Base-by-base conservation (phyloP, 1,140 invertebrate species). In the Leucophenga varia region DNA sequence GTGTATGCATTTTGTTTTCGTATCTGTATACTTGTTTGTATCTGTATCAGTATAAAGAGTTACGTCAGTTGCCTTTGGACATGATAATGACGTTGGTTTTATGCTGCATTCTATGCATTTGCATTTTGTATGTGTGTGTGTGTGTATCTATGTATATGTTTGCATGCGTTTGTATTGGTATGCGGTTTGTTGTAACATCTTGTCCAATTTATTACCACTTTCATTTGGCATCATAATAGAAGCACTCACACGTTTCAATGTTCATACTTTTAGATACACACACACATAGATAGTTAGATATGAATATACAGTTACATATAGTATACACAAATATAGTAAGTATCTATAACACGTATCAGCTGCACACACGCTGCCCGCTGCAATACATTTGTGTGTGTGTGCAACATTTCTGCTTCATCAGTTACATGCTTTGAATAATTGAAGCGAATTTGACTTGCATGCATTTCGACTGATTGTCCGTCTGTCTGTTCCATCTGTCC, bases 141-240 rank as follows among this genome's bases (percentile, higher is more conserved):
- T 25, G 22, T 25, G 22, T 6, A 10, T 25, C 10, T 25, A 25
- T 36, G 47, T 32, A 28, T 38, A 50, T 50, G 47, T 38, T 49
- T 56, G 63, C 55, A 48, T 57, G 51, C 59, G 35, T 37, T 3
- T 7, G 32, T 34, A n/a, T 53, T 67, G 53, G 64, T 68, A 59
- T 68, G 45, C 16, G 68, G 68, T 64, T 71, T 68, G 57, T 59
- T 52, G 68, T 57, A 71, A 64, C 67, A 71, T 71, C 68, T 71
- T 71, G 68, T 72, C 59, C 63, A 71, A 71, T 71, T 71, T 71
- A 71, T 71, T 71, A 71, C 69, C 68, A 71, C 63, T 68, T 71
- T 71, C 60, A 67, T 67, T 67, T 67, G 67, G 63, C 64, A 67
- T 58, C 61, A 61, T 67, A 71, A 70, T 64, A 60, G 55, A 53